These are phyloP conservation scores for Automeris io DNA, from an alignment of 2,888 invertebrate species.

Conservation along the genomic window DNA sequence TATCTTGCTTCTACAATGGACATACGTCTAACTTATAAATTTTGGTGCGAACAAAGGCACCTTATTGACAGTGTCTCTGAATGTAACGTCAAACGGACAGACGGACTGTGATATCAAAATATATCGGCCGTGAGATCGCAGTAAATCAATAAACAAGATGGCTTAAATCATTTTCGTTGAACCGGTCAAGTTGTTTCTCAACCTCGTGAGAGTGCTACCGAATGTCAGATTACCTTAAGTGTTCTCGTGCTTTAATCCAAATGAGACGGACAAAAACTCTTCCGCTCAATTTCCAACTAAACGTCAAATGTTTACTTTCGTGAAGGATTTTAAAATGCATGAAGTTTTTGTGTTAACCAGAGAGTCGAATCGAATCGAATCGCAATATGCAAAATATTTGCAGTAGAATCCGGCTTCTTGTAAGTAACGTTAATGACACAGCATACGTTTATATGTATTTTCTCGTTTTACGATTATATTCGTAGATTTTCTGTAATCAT, in stretches of 20 bases:
- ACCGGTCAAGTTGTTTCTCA: constrained; percentile 25
- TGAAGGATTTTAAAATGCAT: constrained; percentile 74
- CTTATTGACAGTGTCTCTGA: constrained; percentile 64
- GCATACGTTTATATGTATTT: too few relatives aligned
- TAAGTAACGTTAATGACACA: constrained; percentile 19
- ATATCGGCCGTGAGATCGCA: constrained; percentile 54
- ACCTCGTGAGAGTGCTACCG: constrained; percentile 35
- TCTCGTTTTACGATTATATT: too few relatives aligned
- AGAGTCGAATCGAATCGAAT: constrained; percentile 51
- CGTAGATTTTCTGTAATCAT: too few relatives aligned
- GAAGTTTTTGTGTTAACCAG: constrained; percentile 54
- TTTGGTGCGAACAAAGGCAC: constrained; percentile 73
- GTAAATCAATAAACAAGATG: constrained; percentile 65
- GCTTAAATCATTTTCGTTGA: constrained; percentile 44
- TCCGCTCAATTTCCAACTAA: constrained; percentile 66
- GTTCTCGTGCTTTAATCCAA: constrained; percentile 32
- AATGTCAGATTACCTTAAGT: constrained; percentile 39
- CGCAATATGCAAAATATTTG: constrained; percentile 63
- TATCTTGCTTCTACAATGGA: constrained; percentile 52
- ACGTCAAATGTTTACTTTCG: constrained; percentile 71
- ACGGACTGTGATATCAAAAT: constrained; percentile 58
- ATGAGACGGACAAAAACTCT: constrained; percentile 48
- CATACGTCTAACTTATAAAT: constrained; percentile 69
- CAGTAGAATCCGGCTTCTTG: constrained; percentile 26
- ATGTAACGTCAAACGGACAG: constrained; percentile 58